A percentile compares a stretch with the other conserved stretches of the same genome.
Conservation (phyloP, 2,113 vertebrate species). For the Hoplias malabaricus region DNA sequence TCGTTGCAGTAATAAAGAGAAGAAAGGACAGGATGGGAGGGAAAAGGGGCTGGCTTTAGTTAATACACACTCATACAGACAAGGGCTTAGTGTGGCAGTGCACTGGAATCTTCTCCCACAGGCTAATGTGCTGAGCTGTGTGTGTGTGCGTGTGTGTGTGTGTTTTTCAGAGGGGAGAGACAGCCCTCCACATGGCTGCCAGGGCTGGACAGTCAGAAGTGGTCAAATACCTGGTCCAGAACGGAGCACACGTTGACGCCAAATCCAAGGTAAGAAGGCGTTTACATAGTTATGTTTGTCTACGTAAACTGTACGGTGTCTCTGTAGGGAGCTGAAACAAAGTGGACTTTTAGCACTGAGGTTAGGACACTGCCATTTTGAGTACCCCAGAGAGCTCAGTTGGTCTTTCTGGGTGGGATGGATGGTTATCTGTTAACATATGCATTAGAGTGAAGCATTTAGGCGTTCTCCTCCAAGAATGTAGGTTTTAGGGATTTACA, state of each 20-base stretch:
- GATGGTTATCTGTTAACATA: no score
- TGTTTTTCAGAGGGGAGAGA: constrained; percentile 90
- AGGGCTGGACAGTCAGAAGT: constrained; percentile 92
- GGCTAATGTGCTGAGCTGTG: constrained; percentile 8
- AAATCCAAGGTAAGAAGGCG: constrained; percentile 89
- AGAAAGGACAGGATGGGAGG: constrained; percentile 16
- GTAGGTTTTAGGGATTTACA: no score
- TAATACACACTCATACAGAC: constrained; percentile 7
- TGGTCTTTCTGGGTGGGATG: no score
- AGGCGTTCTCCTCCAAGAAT: no score
- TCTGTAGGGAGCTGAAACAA: no score
- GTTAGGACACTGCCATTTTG: no score
- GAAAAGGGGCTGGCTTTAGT: constrained; percentile 20
- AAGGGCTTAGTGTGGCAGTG: constrained; percentile 23
- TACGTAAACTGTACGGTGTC: no score
- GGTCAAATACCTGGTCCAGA: constrained; percentile 90
- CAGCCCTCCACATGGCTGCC: constrained; percentile 95
- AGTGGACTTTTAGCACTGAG: no score
- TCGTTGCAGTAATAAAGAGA: constrained; percentile 33
- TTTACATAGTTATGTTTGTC: no score
- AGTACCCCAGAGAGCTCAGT: no score
- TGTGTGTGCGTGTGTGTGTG: constrained; percentile 38
- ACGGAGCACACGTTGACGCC: constrained; percentile 89
- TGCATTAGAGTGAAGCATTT: no score
- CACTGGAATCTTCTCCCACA: constrained; percentile 13